Percentiles rank a stretch among this genome's conserved stretches.
Conservation (phyloP, 2,113 vertebrate species). For the Gyps fulvus region DNA sequence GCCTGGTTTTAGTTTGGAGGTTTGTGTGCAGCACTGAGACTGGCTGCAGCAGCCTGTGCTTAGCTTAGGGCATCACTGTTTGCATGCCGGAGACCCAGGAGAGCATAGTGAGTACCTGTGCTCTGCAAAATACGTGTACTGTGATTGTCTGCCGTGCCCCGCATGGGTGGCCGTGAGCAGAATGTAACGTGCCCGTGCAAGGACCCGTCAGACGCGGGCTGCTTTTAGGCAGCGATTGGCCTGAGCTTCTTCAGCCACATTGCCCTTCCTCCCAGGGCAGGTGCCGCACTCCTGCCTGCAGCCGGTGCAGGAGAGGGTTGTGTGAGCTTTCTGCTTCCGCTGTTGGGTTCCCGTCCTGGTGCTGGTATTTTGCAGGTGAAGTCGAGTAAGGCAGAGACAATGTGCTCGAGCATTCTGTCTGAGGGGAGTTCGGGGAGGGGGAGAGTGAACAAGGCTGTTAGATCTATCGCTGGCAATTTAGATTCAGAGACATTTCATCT, state of each 20-base stretch:
- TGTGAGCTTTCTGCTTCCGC: not conserved
- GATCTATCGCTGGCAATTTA: conserved; percentile 75
- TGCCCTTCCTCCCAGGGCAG: rapidly evolving
- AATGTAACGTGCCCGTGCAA: rapidly evolving
- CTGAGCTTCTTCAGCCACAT: rapidly evolving
- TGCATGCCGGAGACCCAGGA: not conserved
- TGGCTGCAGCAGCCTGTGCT: not conserved
- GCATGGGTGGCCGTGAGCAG: rapidly evolving
- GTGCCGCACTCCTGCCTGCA: not conserved
- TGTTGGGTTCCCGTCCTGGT: not conserved
- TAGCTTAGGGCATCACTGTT: not conserved
- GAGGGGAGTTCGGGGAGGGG: conserved; percentile 59
- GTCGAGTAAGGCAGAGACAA: conserved; percentile 62
- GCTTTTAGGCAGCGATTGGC: not conserved
- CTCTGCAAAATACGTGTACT: not conserved
- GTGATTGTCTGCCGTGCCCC: not conserved
- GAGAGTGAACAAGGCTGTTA: conserved; percentile 63
- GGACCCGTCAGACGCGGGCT: not conserved
- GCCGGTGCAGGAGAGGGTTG: not conserved
- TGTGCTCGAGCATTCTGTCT: conserved; percentile 72
- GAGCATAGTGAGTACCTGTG: rapidly evolving
- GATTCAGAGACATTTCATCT: conserved; percentile 79
- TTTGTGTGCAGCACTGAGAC: not conserved
- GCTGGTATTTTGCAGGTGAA: not conserved
- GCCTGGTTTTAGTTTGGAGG: not conserved